Evolutionary conservation across 2,797 vertebrate species (phyloP), one percentile per base, ranked within the genome.

Genomic region (Anolis apletophallus): DNA sequence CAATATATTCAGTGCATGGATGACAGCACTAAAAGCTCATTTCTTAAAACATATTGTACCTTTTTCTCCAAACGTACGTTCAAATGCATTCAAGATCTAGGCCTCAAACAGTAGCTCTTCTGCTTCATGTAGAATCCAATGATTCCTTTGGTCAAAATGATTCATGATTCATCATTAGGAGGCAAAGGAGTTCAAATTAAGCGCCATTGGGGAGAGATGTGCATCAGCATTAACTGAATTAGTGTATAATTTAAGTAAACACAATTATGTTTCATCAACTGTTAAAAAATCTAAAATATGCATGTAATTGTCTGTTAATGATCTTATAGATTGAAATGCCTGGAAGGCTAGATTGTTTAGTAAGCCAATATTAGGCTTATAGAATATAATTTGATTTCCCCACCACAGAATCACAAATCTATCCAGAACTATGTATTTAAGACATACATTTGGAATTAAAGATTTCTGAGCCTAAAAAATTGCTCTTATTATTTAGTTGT

Each of bases 61-160:
- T 80, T 93, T 88, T 88, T 57, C 73, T 46, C 29, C 61, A 26
- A 12, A 64, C 23, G 26, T 11, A 32, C 7, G 69, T 34, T 17
- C 69, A 86, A 88, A 55, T 64, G n/a, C 12, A 81, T 83, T 84
- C 1, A 40, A 4, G 34, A 72, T 87, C 89, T 71, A 87, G 55
- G 84, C 68, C 17, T 84, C 85, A 91, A 78, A 55, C 46, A 21
- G 46, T 32, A 29, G 91, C 76, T 8, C 29, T 81, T 59, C 88
- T 54, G 74, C 59, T 88, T 77, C 75, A 34, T 11, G 74, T 84
- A 54, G 79, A 90, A 86, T 86, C 87, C 88, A 87, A 67, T 23
- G 50, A 88, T 90, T 92, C 57, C 40, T 85, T 85, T 3, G 80
- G 80, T 59, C 77, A 91, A 92, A 91, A 80, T 21, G 1, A 29